Percentiles rank a stretch among this genome's conserved stretches.
phyloP scores from a whole-genome alignment of 2,888 invertebrate genomes.

The Aphrophora alni region DNA sequence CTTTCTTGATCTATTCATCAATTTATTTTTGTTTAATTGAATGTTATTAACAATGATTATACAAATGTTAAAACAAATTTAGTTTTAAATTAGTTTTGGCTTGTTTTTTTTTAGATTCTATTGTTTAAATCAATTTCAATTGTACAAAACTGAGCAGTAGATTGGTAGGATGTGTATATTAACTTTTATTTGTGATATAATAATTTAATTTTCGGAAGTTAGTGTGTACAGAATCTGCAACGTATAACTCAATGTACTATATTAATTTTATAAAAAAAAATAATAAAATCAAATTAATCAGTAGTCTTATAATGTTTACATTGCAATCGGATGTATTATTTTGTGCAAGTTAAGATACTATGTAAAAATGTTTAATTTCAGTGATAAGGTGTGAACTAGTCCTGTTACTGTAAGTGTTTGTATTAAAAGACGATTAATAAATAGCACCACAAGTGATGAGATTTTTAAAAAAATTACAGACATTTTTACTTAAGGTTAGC shows the following conservation, averaged over 20 bases:
- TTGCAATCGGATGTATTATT: not conserved
- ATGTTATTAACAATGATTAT: too few relatives aligned
- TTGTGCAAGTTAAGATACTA: not conserved
- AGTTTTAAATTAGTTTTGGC: not conserved
- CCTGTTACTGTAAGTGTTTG: not conserved
- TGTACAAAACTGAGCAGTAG: not conserved
- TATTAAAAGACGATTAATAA: not conserved
- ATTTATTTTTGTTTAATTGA: too few relatives aligned
- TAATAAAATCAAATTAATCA: not conserved
- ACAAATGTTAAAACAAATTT: too few relatives aligned
- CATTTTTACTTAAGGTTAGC: too few relatives aligned
- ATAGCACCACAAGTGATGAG: not conserved
- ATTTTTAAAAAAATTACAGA: not conserved
- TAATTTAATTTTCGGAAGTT: not conserved
- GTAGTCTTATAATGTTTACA: not conserved
- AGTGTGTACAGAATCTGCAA: not conserved
- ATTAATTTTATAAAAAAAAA: not conserved
- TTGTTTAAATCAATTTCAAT: not conserved
- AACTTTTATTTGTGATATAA: not conserved
- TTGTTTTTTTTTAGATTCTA: not conserved
- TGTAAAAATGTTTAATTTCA: not conserved
- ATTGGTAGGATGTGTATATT: not conserved
- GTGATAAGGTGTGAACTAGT: slow-evolving; percentile 1
- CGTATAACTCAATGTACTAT: not conserved
- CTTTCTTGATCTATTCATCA: too few relatives aligned